Conservation (phyloP, 2,113 vertebrate species). For the Ptilorrhoa leucosticta region DNA sequence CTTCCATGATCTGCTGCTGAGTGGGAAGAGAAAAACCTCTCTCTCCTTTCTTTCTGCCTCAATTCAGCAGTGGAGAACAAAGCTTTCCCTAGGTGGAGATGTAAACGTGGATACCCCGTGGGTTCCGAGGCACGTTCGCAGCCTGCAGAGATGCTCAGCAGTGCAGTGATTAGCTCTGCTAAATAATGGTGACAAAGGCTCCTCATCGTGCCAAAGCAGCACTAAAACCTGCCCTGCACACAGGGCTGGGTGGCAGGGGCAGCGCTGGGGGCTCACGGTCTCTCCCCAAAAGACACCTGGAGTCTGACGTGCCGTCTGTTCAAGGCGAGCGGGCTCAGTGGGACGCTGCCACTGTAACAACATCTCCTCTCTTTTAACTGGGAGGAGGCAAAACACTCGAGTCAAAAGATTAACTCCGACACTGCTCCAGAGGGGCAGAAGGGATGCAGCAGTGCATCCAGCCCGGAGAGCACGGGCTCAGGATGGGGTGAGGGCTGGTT, state of each 20-base stretch:
- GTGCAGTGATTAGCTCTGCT: not conserved
- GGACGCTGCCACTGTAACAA: not conserved
- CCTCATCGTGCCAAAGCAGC: not conserved
- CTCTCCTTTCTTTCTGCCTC: not conserved
- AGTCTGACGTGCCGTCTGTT: not conserved
- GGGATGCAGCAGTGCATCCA: not conserved
- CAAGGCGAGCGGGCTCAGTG: not conserved
- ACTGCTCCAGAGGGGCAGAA: not conserved
- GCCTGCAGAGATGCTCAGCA: not conserved
- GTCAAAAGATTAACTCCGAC: not conserved
- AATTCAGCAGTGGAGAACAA: not conserved
- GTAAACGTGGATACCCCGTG: not conserved
- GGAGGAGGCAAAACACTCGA: not conserved
- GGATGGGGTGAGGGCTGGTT: not conserved
- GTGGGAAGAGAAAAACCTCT: not conserved
- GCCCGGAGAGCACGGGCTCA: not conserved
- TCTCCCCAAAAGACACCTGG: not conserved
- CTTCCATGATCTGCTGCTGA: not conserved
- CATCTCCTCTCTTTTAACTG: not conserved
- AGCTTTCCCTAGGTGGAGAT: not conserved
- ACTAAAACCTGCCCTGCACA: not conserved
- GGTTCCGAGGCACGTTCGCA: fast-evolving
- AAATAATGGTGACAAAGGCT: not conserved
- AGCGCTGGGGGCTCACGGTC: not conserved
- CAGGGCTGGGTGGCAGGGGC: not conserved